A percentile compares a stretch with the other conserved stretches of the same genome.
Conservation (phyloP, 2,888 invertebrate genomes). For the Cenopis cana region DNA sequence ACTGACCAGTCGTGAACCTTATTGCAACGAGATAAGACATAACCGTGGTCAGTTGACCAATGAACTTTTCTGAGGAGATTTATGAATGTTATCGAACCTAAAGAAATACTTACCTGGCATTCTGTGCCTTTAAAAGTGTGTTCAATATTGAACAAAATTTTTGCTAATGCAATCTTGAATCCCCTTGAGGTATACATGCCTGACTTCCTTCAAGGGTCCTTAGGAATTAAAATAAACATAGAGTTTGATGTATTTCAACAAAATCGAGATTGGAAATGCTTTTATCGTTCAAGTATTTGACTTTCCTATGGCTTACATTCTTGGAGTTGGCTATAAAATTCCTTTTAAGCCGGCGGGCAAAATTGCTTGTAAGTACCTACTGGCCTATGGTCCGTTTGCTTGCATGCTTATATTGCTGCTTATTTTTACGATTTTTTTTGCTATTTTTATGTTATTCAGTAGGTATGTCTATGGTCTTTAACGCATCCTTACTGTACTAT, state of each 20-base stretch:
- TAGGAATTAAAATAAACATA: constrained; percentile 56
- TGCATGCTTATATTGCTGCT: constrained; percentile 1
- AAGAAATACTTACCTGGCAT: no score
- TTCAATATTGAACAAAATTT: neutral
- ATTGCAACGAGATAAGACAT: no score
- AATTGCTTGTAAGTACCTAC: constrained; percentile 55
- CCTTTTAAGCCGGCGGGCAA: constrained; percentile 65
- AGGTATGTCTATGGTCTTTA: no score
- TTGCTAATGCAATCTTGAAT: neutral
- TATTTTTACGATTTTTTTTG: neutral
- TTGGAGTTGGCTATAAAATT: constrained; percentile 60
- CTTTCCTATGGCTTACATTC: constrained; percentile 66
- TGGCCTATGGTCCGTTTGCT: constrained; percentile 22
- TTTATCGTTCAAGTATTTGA: constrained; percentile 74
- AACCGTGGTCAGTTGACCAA: no score
- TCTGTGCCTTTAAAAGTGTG: neutral
- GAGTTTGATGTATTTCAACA: constrained; percentile 65
- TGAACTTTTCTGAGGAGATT: no score
- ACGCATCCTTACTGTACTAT: no score
- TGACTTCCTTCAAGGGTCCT: constrained; percentile 17
- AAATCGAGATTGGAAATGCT: constrained; percentile 70
- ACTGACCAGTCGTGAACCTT: no score
- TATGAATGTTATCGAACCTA: no score
- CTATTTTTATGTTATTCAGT: no score
- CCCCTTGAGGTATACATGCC: neutral